Percentiles rank a stretch among this genome's conserved stretches.
These are phyloP conservation scores for Nysson spinosus DNA, from an alignment of 2,888 invertebrate genomes.

Conservation along the genomic window DNA sequence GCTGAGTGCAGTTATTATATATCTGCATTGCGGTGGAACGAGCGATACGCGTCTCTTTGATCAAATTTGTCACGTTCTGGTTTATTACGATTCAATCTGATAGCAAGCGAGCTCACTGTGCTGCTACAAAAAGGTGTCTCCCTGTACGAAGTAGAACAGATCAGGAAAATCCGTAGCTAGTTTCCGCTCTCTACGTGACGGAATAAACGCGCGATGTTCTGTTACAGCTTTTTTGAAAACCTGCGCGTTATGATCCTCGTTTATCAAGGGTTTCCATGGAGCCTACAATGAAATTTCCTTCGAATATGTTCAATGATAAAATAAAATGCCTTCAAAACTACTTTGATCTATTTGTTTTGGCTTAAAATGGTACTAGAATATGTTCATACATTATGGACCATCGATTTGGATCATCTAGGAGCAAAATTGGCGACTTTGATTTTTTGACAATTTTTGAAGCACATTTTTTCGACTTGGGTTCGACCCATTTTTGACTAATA, in stretches of 20 bases:
- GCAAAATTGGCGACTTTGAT: no score
- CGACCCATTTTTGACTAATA: no score
- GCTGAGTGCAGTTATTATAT: conserved; percentile 3
- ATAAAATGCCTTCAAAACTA: no score
- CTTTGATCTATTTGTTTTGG: no score
- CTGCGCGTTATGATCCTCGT: background rate
- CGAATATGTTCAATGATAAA: no score
- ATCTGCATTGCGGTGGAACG: conserved; percentile 9
- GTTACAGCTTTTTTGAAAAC: background rate
- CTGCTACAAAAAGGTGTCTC: conserved; percentile 31
- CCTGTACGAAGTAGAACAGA: conserved; percentile 29
- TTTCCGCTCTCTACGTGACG: conserved; percentile 43
- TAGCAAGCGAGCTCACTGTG: conserved; percentile 21
- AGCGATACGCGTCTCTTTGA: conserved; percentile 14
- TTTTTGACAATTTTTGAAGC: no score
- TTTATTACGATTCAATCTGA: conserved; percentile 55
- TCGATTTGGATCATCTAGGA: no score
- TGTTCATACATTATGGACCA: no score
- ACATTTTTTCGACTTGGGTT: no score
- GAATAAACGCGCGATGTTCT: conserved; percentile 24
- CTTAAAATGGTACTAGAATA: no score
- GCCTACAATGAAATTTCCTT: no score
- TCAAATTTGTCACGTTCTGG: conserved; percentile 51
- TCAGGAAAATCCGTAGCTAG: conserved; percentile 33
- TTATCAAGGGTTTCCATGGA: background rate